Conservation (phyloP, 2,113 vertebrate genomes). For the Bos javanicus region DNA sequence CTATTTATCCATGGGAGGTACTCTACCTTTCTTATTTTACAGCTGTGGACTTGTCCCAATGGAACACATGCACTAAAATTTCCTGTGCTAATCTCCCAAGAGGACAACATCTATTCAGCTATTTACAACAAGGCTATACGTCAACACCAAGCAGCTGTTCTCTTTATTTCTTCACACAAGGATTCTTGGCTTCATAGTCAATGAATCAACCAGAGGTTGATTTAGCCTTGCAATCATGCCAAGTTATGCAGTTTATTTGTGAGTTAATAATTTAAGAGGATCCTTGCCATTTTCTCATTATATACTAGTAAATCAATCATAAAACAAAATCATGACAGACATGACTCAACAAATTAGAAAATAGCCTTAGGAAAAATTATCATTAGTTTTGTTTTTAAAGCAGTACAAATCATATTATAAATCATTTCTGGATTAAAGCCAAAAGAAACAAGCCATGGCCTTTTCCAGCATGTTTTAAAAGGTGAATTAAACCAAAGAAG, state of each 20-base stretch:
- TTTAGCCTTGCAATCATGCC: neutral
- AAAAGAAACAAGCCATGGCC: neutral
- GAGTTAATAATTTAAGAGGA: conserved; percentile 17
- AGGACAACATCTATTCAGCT: conserved; percentile 36
- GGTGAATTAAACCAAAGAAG: neutral
- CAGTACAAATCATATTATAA: neutral
- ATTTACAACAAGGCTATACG: conserved; percentile 48
- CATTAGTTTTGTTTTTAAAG: neutral
- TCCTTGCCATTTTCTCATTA: neutral
- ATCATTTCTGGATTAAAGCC: neutral
- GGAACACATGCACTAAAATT: conserved; percentile 29
- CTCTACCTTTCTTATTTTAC: conserved; percentile 36
- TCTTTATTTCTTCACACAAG: conserved; percentile 11
- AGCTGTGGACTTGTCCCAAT: neutral
- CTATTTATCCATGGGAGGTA: neutral
- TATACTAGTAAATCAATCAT: conserved; percentile 7
- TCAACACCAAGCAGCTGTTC: conserved; percentile 49
- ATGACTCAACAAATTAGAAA: neutral
- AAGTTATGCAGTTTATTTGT: neutral
- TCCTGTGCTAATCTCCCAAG: conserved; percentile 31
- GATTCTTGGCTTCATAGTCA: conserved; percentile 5
- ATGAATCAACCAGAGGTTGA: conserved; percentile 42
- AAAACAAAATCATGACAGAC: neutral
- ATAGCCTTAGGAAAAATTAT: neutral
- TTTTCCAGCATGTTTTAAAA: neutral